Evolutionary conservation across 1,140 invertebrate species (phyloP).

Genomic region (Chlorops oryzae): DNA sequence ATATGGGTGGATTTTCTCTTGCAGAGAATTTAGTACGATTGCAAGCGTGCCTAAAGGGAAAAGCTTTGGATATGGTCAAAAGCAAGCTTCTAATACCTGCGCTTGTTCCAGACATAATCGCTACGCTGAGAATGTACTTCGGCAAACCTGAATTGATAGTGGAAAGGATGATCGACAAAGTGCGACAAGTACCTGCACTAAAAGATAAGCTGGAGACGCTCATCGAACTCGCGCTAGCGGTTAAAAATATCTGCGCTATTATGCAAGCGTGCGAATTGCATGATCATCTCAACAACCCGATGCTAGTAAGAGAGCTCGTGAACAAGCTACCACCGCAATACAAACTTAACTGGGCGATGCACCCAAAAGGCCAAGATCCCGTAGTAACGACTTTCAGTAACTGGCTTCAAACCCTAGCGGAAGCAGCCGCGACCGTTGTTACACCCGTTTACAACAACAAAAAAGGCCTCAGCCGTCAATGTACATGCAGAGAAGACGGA

Average conservation of each 20-base stretch:
- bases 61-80: constrained; percentile 3
- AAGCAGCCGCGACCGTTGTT: background rate
- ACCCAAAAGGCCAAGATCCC: background rate
- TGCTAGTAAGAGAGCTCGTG: constrained; percentile 2
- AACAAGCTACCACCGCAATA: constrained; percentile 5
- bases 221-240: constrained; percentile 3
- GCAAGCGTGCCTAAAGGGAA: background rate
- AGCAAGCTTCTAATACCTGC: constrained; percentile 1
- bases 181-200: background rate
- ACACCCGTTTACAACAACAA: background rate
- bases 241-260: constrained; percentile 7
- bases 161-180: constrained; percentile 1
- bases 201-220: constrained; percentile 6
- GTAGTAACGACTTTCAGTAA: constrained; percentile 2
- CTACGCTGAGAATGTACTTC: constrained; percentile 5
- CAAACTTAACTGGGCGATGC: constrained; percentile 9
- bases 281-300: constrained; percentile 4
- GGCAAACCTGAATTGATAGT: constrained; percentile 4
- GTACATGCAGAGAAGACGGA: background rate
- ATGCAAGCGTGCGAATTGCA: constrained; percentile 8
- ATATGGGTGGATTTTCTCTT: too few species aligned
- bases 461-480: too few species aligned
- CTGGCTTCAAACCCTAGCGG: too few species aligned
- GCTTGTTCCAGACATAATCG: constrained; percentile 8
- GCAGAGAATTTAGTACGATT: too few species aligned